A percentile compares a stretch with the other conserved stretches of the same genome.
Conservation (phyloP, 2,888 invertebrate species). For the Drosophila paramelanica region DNA sequence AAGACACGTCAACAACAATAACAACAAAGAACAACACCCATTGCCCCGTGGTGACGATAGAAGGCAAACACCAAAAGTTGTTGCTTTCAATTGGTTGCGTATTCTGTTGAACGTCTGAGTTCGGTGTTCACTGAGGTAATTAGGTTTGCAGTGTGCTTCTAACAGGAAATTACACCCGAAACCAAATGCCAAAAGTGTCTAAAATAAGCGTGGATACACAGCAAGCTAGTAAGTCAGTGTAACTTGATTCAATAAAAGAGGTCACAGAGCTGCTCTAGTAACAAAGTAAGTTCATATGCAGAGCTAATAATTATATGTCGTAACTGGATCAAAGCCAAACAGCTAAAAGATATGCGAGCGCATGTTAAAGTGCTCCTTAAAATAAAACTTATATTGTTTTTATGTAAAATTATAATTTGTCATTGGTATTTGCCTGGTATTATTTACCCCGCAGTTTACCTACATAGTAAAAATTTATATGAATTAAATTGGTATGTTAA, state of each 20-base stretch:
- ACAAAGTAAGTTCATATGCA: neutral
- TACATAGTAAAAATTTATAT: too few species aligned
- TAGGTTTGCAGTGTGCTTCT: constrained; percentile 40
- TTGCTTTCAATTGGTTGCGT: constrained; percentile 44
- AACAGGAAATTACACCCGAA: constrained; percentile 62
- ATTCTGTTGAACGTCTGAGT: neutral
- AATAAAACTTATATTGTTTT: neutral
- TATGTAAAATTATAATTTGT: too few species aligned
- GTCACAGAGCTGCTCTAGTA: neutral
- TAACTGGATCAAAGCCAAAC: neutral
- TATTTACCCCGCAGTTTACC: too few species aligned
- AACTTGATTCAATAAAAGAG: constrained; percentile 2
- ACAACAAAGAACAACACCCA: constrained; percentile 25
- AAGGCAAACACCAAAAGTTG: constrained; percentile 47
- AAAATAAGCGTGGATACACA: neutral
- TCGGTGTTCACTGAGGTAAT: constrained; percentile 35
- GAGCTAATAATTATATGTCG: neutral
- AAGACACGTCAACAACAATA: constrained; percentile 51
- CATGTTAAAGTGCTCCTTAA: neutral
- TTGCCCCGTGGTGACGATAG: constrained; percentile 39
- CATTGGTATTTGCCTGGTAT: too few species aligned
- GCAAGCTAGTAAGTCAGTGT: neutral
- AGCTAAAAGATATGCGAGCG: too few species aligned
- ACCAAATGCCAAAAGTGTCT: constrained; percentile 24
- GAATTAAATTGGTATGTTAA: too few species aligned